Conservation (phyloP, 2,113 vertebrate genomes). For the Burhinus oedicnemus region DNA sequence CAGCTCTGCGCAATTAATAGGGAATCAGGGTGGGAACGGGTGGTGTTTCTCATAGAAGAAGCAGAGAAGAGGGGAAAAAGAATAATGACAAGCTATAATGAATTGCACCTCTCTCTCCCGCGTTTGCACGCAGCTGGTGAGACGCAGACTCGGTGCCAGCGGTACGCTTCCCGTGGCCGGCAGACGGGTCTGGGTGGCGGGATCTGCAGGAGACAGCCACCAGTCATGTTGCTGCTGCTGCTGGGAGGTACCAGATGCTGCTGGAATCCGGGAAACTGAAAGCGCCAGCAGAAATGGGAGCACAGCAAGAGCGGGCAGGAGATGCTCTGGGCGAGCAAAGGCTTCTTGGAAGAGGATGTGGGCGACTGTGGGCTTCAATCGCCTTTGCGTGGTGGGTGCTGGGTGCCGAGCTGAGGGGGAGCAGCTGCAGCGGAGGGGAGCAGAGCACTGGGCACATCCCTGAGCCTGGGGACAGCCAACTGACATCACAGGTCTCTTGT, state of each 20-base stretch:
- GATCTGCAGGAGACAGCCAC: background rate
- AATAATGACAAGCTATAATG: background rate
- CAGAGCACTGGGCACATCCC: rapidly evolving
- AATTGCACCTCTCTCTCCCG: background rate
- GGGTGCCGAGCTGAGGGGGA: background rate
- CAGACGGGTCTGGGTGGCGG: background rate
- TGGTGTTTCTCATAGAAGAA: background rate
- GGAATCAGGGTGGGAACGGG: rapidly evolving
- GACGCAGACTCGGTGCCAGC: rapidly evolving
- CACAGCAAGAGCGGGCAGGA: background rate
- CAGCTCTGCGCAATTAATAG: background rate
- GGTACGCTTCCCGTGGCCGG: rapidly evolving
- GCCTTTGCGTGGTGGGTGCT: background rate
- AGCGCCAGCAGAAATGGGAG: background rate
- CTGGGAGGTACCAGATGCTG: background rate
- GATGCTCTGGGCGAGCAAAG: background rate
- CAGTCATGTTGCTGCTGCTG: background rate
- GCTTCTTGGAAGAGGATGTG: background rate
- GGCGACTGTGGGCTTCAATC: background rate
- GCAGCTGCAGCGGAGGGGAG: background rate
- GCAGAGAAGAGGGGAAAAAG: background rate
- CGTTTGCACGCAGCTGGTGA: background rate
- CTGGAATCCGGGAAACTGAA: rapidly evolving
- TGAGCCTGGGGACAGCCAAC: background rate
- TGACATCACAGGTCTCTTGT: background rate